These are phyloP conservation scores for Aphodius sticticus DNA, from an alignment of 2,888 invertebrate genomes.

Conservation along the genomic window DNA sequence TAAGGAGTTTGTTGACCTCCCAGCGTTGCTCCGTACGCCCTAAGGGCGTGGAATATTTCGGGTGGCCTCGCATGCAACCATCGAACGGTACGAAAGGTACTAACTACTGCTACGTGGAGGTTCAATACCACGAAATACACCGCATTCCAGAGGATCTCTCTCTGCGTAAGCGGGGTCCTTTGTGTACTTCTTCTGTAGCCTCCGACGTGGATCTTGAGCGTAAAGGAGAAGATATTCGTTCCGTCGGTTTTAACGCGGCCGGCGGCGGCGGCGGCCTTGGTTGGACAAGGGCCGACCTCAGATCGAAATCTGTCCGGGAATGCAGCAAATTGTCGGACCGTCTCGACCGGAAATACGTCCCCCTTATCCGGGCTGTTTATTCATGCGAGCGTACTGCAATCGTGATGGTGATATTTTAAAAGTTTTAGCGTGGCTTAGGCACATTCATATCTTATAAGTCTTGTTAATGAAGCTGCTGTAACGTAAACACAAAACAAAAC, in stretches of 20 bases:
- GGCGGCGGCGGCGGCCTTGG: not conserved
- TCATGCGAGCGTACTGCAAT: not conserved
- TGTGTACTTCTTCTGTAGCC: not conserved
- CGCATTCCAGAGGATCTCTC: conserved; percentile 4
- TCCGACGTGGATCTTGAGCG: not conserved
- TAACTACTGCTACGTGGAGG: not conserved
- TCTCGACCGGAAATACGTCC: conserved; percentile 4
- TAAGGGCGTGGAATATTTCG: not conserved
- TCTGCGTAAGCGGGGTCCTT: not conserved
- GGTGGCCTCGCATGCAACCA: not conserved
- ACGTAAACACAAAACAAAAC: no score
- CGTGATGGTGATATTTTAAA: not conserved
- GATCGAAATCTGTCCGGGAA: conserved; percentile 4
- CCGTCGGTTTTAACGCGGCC: not conserved
- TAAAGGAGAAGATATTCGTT: not conserved
- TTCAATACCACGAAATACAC: not conserved
- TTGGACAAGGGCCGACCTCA: not conserved
- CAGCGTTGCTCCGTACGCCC: not conserved
- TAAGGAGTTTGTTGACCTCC: not conserved
- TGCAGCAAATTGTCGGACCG: not conserved
- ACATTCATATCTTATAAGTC: not conserved
- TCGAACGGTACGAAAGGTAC: not conserved
- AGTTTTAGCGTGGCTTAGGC: not conserved
- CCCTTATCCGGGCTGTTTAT: not conserved
- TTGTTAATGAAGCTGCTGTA: no score